Evolutionary conservation across 2,888 invertebrate genomes (phyloP), one percentile per base, ranked within the genome.

Genomic region (Scaeva pyrastri): DNA sequence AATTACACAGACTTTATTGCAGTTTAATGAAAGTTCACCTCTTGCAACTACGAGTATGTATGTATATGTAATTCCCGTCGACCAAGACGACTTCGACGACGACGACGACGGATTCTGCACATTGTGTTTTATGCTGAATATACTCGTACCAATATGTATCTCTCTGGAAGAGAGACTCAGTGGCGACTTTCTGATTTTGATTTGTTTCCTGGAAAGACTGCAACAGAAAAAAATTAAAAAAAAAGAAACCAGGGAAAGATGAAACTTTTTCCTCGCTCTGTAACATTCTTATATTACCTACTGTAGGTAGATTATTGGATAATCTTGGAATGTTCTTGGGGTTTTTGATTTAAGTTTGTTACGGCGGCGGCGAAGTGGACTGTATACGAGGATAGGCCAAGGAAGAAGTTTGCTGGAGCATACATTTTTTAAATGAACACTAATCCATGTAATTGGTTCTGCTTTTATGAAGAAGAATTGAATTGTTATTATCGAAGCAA

Each of bases 1-100:
- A 84, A 84, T 84, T 79, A 84, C 79, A 36, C 48, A 50, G 74
- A 84, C 55, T 84, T 84, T 79, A 79, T 79, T 74, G 70, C 48
- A 56, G 56, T 78, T 74, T 70, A 43, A 64, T 62, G 79, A 70
- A 74, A 84, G 78, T 74, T 71, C 31, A 56, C 71, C 70, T 41
- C 50, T 23, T 16, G 31, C 73, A 31, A 43, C 39, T 21, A 58
- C 48, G 19, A n/a, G 8, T n/a, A n/a, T n/a, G n/a, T n/a, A n/a
- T n/a, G n/a, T n/a, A n/a, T n/a, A n/a, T n/a, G n/a, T n/a, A n/a
- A n/a, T n/a, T n/a, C 6, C 31, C 31, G 5, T 31, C 31, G 31
- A 31, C 31, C 6, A 31, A 6, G 6, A 31, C 31, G 31, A 31
- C n/a, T 8, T 5, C 26, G 26, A 31, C 31, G 31, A 7, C 8